These are phyloP conservation scores for Hedya salicella DNA, from an alignment of 2,888 invertebrate species.

Conservation along the genomic window DNA sequence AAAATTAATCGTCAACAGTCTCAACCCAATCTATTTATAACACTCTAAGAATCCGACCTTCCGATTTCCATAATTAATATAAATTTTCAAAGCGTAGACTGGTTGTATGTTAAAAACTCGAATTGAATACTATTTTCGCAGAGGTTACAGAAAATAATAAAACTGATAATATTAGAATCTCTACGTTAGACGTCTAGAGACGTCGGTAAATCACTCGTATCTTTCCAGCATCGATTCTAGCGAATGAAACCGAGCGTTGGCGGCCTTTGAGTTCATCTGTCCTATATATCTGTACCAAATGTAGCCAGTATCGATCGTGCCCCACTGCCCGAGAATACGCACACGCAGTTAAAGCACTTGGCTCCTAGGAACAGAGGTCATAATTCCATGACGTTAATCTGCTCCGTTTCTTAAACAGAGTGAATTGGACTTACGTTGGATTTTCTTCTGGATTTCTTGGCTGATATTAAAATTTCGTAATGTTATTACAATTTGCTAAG, in stretches of 20 bases:
- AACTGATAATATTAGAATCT: slow-evolving; percentile 41
- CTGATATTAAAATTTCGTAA: slow-evolving; percentile 45
- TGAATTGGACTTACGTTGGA: slow-evolving; percentile 61
- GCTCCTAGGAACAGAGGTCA: slow-evolving; percentile 57
- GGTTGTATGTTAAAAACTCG: no score
- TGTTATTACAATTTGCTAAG: not conserved
- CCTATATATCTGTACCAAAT: slow-evolving; percentile 77
- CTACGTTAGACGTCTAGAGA: no score
- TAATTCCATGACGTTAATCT: slow-evolving; percentile 52
- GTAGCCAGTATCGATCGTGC: slow-evolving; percentile 75
- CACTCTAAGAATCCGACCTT: no score
- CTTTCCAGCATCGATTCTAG: slow-evolving; percentile 65
- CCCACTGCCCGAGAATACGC: slow-evolving; percentile 77
- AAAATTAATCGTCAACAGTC: not conserved
- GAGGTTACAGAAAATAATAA: slow-evolving; percentile 34
- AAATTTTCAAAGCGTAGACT: no score
- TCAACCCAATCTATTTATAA: not conserved
- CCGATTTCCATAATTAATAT: no score
- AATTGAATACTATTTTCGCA: slow-evolving; percentile 3
- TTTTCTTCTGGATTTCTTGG: slow-evolving; percentile 46
- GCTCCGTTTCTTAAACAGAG: slow-evolving; percentile 62
- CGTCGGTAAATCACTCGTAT: slow-evolving; percentile 57
- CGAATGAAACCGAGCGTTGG: slow-evolving; percentile 73
- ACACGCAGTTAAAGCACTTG: slow-evolving; percentile 64
- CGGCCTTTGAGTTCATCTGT: slow-evolving; percentile 68